Conservation (phyloP, 30 jellyfish, hydroid and myxozoan genomes). For the Pelagia noctiluca region DNA sequence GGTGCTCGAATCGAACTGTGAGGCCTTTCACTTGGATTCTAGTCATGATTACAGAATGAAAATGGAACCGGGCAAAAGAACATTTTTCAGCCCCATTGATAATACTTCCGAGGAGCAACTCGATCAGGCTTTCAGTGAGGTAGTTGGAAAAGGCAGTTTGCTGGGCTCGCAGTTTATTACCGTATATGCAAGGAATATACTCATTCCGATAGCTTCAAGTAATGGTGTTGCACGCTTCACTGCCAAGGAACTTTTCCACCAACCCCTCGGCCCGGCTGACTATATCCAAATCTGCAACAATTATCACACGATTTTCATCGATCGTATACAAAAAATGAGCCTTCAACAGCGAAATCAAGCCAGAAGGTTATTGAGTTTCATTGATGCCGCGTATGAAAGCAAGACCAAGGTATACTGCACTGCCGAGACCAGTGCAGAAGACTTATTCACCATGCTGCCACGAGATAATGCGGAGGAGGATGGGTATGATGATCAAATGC, state of each 20-base stretch:
- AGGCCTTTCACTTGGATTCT: slow-evolving; percentile 61
- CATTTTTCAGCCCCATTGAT: slow-evolving; percentile 59
- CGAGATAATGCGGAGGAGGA: slow-evolving; percentile 50
- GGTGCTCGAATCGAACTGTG: slow-evolving; percentile 60
- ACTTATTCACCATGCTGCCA: slow-evolving; percentile 76
- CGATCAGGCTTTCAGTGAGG: slow-evolving; percentile 64
- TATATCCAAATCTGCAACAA: slow-evolving; percentile 77
- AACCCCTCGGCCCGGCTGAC: slow-evolving; percentile 93
- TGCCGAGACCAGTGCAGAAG: slow-evolving; percentile 82
- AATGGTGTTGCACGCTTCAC: slow-evolving; percentile 84
- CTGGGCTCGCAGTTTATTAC: slow-evolving; percentile 44
- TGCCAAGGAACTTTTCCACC: slow-evolving; percentile 65
- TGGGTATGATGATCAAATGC: slow-evolving; percentile 79
- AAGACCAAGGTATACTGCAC: slow-evolving; percentile 66
- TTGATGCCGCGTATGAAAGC: slow-evolving; percentile 94
- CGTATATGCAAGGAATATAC: slow-evolving; percentile 78
- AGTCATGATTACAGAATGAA: slow-evolving; percentile 71
- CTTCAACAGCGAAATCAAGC: slow-evolving; percentile 81
- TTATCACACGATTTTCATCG: slow-evolving; percentile 67
- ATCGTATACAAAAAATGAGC: slow-evolving; percentile 78
- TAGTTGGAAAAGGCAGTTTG: slow-evolving; percentile 50
- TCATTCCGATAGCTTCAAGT: slow-evolving; percentile 70
- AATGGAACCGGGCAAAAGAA: slow-evolving; percentile 62
- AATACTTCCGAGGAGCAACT: slow-evolving; percentile 54
- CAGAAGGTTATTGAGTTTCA: slow-evolving; percentile 79